These are phyloP conservation scores for Gallinago jamesoni DNA, from an alignment of 2,113 vertebrate genomes.

Conservation along the genomic window DNA sequence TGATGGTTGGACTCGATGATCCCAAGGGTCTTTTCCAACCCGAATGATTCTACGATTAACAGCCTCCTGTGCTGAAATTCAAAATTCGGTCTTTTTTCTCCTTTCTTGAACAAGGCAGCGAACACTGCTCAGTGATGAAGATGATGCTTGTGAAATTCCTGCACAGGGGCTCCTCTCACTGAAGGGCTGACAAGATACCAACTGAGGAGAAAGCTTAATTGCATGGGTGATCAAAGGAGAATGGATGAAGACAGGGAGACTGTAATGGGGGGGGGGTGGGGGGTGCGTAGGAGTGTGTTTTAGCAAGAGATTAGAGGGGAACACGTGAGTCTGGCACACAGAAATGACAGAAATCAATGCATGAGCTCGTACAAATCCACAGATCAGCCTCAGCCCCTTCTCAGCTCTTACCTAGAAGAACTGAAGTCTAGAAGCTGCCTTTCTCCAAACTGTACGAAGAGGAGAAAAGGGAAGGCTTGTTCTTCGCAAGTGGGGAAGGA, in stretches of 20 bases:
- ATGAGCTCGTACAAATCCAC: background rate
- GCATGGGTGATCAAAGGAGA: conserved; percentile 23
- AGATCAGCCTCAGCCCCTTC: background rate
- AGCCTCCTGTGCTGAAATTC: background rate
- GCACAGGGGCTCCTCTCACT: background rate
- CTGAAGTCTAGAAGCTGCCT: background rate
- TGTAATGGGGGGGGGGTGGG: background rate
- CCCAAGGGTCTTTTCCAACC: too few relatives aligned
- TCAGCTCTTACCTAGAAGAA: background rate
- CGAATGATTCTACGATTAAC: background rate
- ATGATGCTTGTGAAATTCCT: background rate
- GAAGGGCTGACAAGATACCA: conserved; percentile 14
- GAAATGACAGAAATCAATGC: conserved; percentile 18
- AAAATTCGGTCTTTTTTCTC: background rate
- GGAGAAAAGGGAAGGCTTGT: background rate
- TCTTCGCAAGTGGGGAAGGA: background rate
- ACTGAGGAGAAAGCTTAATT: conserved; percentile 36
- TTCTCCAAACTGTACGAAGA: background rate
- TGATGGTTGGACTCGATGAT: too few relatives aligned
- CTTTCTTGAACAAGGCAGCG: background rate
- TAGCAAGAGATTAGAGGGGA: conserved; percentile 19
- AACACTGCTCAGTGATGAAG: conserved; percentile 5
- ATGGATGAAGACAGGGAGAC: background rate
- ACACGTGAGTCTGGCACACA: conserved; percentile 18
- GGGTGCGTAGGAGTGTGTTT: background rate